Conservation (phyloP, 2,113 vertebrate species). For the Phycodurus eques region DNA sequence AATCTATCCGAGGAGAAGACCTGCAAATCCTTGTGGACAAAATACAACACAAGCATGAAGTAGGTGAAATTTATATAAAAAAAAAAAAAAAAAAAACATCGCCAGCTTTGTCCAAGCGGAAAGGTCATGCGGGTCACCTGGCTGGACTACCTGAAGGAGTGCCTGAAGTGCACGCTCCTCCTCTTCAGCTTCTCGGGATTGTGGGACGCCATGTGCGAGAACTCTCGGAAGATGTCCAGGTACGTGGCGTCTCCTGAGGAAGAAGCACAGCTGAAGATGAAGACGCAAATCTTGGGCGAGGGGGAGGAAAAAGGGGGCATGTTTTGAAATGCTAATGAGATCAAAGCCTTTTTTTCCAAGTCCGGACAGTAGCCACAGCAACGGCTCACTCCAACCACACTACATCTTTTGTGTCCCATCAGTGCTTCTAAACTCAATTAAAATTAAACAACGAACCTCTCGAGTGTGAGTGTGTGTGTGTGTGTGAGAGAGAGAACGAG, state of each 20-base stretch:
- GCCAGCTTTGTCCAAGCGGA: conserved; percentile 39
- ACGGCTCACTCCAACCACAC: conserved; percentile 46
- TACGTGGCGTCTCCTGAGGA: conserved; percentile 83
- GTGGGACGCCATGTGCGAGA: conserved; percentile 89
- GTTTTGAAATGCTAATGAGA: conserved; percentile 5
- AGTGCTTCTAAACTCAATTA: conserved; percentile 51
- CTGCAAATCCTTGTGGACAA: conserved; percentile 66
- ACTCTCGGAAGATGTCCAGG: conserved; percentile 85
- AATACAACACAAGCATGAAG: conserved; percentile 25
- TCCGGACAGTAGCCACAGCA: conserved; percentile 50
- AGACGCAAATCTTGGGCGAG: conserved; percentile 12
- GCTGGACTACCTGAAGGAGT: conserved; percentile 76
- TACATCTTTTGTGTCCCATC: conserved; percentile 58
- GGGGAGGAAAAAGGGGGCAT: no score
- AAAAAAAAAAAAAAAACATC: background rate
- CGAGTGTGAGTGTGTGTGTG: background rate
- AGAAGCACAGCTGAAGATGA: background rate
- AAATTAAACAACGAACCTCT: conserved; percentile 22
- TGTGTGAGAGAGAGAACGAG: background rate
- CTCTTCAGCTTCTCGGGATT: conserved; percentile 83
- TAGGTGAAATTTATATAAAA: background rate
- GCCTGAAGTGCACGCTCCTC: conserved; percentile 80
- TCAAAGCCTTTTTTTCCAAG: background rate
- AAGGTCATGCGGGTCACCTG: background rate
- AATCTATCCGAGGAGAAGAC: conserved; percentile 59